These are phyloP conservation scores for Pipistrellus kuhlii DNA, from an alignment of 2,797 vertebrate genomes.

Conservation along the genomic window DNA sequence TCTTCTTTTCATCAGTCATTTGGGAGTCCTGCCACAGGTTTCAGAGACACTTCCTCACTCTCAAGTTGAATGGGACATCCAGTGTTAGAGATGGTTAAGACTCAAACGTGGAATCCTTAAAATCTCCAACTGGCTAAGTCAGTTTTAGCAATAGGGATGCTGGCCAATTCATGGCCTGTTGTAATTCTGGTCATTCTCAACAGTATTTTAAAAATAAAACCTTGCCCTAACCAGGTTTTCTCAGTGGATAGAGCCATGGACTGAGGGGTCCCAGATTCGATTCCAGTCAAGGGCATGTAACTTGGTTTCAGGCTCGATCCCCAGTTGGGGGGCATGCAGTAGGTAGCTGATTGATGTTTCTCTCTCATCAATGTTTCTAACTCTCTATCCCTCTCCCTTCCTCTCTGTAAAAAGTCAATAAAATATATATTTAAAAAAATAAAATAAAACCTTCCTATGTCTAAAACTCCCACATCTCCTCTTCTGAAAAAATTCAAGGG, in stretches of 20 bases:
- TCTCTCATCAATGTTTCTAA: too few relatives aligned
- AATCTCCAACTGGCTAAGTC: background rate
- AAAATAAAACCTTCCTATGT: background rate
- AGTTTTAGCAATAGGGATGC: background rate
- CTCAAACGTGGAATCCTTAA: background rate
- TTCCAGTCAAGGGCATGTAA: too few relatives aligned
- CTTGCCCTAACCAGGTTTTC: background rate
- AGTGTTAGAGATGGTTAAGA: background rate
- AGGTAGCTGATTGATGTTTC: too few relatives aligned
- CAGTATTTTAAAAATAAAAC: background rate
- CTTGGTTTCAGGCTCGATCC: too few relatives aligned
- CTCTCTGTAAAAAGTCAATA: too few relatives aligned
- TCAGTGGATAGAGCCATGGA: too few relatives aligned
- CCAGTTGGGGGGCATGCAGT: too few relatives aligned
- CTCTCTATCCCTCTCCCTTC: too few relatives aligned
- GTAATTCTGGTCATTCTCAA: slow-evolving; percentile 18
- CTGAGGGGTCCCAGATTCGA: too few relatives aligned
- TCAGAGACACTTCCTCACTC: too few relatives aligned
- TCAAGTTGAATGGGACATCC: background rate
- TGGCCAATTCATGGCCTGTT: background rate
- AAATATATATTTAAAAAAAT: background rate
- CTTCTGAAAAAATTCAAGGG: background rate
- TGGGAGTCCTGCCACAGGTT: background rate
- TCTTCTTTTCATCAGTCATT: background rate
- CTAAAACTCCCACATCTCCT: background rate